Percentiles rank a stretch among this genome's conserved stretches.
Conservation (phyloP, 2,797 vertebrate genomes). For the Syndactyla subalaris region DNA sequence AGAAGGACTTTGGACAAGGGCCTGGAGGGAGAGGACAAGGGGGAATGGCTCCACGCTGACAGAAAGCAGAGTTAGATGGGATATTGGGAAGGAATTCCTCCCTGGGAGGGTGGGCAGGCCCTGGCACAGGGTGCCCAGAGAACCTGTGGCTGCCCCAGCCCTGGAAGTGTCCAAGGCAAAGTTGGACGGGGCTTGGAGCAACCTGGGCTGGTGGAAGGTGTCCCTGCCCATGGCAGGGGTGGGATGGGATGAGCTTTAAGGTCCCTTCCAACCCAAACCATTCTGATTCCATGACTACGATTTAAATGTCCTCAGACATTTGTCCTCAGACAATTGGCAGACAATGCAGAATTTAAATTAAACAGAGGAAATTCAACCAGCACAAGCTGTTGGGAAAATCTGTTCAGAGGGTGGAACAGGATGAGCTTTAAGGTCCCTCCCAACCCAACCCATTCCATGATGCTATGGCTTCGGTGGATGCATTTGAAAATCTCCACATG, state of each 20-base stretch:
- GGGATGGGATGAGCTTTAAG: not conserved
- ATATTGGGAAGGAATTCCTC: not conserved
- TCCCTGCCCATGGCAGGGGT: not conserved
- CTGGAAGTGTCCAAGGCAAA: not conserved
- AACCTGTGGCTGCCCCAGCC: not conserved
- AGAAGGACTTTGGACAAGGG: not conserved
- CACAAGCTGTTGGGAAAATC: not conserved
- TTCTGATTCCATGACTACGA: not conserved
- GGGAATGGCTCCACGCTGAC: not conserved
- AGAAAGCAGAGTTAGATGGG: not conserved
- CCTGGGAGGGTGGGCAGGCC: not conserved
- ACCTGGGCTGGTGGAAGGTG: not conserved
- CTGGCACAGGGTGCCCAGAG: not conserved
- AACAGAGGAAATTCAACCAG: not conserved
- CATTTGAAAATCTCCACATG: not conserved
- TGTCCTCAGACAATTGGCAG: not conserved
- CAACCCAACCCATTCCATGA: not conserved
- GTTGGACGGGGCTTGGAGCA: not conserved
- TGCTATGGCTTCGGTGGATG: not conserved
- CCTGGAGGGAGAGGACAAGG: not conserved
- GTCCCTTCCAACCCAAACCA: not conserved
- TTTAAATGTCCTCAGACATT: not conserved
- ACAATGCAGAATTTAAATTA: not conserved
- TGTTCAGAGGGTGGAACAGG: not conserved
- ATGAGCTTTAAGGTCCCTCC: not conserved